Evolutionary conservation across 2,888 invertebrate species (phyloP).

Genomic region (Anoplius nigerrimus): DNA sequence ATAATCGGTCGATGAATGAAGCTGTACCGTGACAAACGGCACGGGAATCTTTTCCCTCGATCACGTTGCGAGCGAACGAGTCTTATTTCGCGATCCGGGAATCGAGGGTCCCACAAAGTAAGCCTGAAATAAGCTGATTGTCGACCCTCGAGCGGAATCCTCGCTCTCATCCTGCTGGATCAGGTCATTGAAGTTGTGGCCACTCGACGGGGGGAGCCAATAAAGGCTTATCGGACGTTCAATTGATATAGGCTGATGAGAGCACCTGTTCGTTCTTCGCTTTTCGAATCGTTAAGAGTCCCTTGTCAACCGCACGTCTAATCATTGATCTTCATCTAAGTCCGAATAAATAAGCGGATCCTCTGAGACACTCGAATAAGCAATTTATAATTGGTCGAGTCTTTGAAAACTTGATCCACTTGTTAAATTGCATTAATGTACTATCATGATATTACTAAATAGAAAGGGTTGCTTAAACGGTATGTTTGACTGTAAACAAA

Average conservation of each 20-base stretch:
- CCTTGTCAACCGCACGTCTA: no score
- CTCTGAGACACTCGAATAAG: no score
- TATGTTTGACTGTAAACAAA: no score
- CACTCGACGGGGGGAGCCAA: conserved; percentile 1
- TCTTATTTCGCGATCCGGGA: background rate
- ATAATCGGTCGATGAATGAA: no score
- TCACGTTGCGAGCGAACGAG: background rate
- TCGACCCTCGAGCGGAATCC: conserved; percentile 9
- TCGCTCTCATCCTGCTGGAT: conserved; percentile 9
- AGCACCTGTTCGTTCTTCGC: background rate
- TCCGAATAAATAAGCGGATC: no score
- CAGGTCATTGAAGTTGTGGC: conserved; percentile 7
- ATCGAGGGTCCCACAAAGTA: conserved; percentile 11
- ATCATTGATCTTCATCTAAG: no score
- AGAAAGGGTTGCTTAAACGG: no score
- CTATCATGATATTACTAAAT: no score
- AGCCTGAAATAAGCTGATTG: conserved; percentile 36
- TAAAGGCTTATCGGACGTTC: conserved; percentile 14
- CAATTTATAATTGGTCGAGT: no score
- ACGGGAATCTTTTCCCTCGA: background rate
- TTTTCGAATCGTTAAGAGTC: background rate
- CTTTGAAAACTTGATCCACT: no score
- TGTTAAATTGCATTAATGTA: no score
- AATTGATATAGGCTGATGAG: conserved; percentile 13
- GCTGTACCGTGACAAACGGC: no score